A percentile compares a stretch with the other conserved stretches of the same genome.
These are phyloP conservation scores for Melanostoma mellinum DNA, from an alignment of 2,888 invertebrate genomes.

Conservation along the genomic window DNA sequence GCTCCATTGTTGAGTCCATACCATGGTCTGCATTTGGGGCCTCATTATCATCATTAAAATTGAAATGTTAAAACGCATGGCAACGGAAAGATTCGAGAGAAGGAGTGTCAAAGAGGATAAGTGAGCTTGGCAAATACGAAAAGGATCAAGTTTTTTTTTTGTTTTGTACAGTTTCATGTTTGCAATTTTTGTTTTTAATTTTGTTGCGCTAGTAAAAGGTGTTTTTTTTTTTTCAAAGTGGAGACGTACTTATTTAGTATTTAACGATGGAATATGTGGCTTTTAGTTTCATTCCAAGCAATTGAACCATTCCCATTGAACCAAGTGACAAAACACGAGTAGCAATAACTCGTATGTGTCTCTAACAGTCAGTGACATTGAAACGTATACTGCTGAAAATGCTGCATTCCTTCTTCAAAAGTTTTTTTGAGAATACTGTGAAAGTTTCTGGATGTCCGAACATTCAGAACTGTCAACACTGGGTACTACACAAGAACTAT, in stretches of 20 bases:
- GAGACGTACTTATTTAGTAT: background rate
- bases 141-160: constrained; percentile 32
- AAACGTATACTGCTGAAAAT: too few relatives aligned
- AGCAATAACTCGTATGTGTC: too few relatives aligned
- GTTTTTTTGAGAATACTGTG: too few relatives aligned
- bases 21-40: constrained; percentile 65
- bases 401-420: too few relatives aligned
- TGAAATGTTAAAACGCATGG: background rate
- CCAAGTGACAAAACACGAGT: too few relatives aligned
- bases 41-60: constrained; percentile 54
- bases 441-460: too few relatives aligned
- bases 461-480: too few relatives aligned
- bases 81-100: background rate
- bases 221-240: constrained; percentile 36
- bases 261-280: too few relatives aligned
- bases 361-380: too few relatives aligned
- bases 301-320: too few relatives aligned
- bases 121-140: constrained; percentile 35
- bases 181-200: constrained; percentile 32
- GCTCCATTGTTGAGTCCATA: constrained; percentile 75
- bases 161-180: constrained; percentile 61
- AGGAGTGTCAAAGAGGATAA: constrained; percentile 5
- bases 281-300: too few relatives aligned
- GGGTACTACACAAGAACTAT: too few relatives aligned
- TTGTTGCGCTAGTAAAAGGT: constrained; percentile 61